Conservation (phyloP, 2,113 vertebrate species). For the Herpailurus yagouaroundi region DNA sequence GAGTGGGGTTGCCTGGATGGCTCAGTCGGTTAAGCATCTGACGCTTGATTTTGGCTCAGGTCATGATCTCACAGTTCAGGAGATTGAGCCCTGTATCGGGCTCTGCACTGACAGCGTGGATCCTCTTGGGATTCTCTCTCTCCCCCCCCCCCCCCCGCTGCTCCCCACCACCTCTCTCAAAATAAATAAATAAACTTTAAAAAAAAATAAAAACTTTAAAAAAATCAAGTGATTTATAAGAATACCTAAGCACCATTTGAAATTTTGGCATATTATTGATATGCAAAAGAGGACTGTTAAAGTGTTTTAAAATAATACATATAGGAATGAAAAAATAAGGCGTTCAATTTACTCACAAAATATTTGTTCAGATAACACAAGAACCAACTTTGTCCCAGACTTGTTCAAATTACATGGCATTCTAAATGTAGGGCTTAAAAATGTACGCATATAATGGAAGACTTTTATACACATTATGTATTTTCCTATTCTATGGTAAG, state of each 20-base stretch:
- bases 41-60: too few relatives aligned
- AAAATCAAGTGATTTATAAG: not conserved
- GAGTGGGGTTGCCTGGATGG: too few relatives aligned
- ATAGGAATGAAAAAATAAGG: conserved; percentile 6
- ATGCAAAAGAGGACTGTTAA: not conserved
- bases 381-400: not conserved
- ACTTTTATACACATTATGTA: not conserved
- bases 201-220: too few relatives aligned
- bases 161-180: too few relatives aligned
- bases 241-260: not conserved
- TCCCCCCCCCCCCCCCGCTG: too few relatives aligned
- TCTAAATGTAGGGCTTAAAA: conserved; percentile 33
- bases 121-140: too few relatives aligned
- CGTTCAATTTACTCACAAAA: conserved; percentile 34
- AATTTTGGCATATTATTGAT: not conserved
- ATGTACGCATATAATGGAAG: not conserved
- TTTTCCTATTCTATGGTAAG: conserved; percentile 31
- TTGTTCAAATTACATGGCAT: not conserved
- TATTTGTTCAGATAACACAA: not conserved
- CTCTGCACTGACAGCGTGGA: too few relatives aligned
- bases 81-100: too few relatives aligned
- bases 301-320: conserved; percentile 39
- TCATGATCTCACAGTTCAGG: too few relatives aligned
- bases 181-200: too few relatives aligned
- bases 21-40: too few relatives aligned